Percentiles rank a stretch among this genome's conserved stretches.
Evolutionary conservation across 2,888 invertebrate genomes (phyloP).

Genomic region (Habroteleia sp.): DNA sequence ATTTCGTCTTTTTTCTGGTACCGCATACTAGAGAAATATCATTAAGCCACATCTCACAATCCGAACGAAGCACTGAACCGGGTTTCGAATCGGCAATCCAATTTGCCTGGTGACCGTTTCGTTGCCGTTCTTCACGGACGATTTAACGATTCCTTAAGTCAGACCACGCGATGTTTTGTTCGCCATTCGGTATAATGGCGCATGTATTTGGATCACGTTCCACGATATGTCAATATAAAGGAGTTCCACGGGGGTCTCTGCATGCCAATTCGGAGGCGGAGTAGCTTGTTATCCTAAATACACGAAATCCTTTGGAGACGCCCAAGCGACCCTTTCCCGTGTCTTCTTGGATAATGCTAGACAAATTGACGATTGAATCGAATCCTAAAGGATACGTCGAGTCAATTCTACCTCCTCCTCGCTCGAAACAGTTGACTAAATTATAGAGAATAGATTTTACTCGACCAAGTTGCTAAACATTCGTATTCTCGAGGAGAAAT

Average conservation of each 20-base stretch:
- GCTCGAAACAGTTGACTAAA: constrained; percentile 50
- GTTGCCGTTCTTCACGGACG: constrained; percentile 76
- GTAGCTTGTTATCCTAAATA: constrained; percentile 81
- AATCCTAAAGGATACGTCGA: constrained; percentile 75
- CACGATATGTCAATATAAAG: constrained; percentile 81
- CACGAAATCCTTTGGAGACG: constrained; percentile 80
- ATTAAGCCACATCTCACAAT: constrained; percentile 42
- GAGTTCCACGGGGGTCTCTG: constrained; percentile 77
- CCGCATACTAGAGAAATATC: constrained; percentile 45
- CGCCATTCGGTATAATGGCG: constrained; percentile 79
- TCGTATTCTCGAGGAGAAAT: constrained; percentile 10
- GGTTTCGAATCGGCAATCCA: constrained; percentile 35
- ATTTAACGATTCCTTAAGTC: constrained; percentile 71
- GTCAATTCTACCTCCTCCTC: constrained; percentile 64
- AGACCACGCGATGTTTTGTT: constrained; percentile 72
- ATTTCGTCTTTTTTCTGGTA: constrained; percentile 17
- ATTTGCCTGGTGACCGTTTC: constrained; percentile 76
- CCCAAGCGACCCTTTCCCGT: constrained; percentile 66
- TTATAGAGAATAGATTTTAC: constrained; percentile 52
- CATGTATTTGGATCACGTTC: constrained; percentile 81
- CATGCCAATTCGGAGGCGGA: constrained; percentile 79
- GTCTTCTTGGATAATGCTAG: constrained; percentile 79
- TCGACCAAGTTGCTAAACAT: constrained; percentile 30
- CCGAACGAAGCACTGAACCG: constrained; percentile 4
- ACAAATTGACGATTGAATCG: constrained; percentile 81